Evolutionary conservation across 2,113 vertebrate species (phyloP).

Genomic region (Aegypius monachus): DNA sequence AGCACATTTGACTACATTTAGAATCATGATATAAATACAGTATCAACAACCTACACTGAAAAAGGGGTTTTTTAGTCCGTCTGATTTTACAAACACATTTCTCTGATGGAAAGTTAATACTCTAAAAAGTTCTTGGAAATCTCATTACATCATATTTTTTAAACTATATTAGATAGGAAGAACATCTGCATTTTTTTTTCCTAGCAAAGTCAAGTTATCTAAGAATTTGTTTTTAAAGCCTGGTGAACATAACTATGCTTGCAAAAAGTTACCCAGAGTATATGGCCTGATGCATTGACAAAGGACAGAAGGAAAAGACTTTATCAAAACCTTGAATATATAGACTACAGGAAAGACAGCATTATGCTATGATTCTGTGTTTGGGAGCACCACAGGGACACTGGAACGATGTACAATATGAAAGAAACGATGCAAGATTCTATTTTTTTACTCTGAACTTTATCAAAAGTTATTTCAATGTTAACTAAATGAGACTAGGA

Average conservation of each 20-base stretch:
- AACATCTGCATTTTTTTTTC: not conserved
- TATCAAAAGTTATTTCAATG: not conserved
- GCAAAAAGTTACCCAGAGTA: not conserved
- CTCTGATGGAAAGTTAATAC: not conserved
- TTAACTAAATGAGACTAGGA: not conserved
- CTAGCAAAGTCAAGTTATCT: not conserved
- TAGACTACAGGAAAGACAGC: not conserved
- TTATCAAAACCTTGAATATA: not conserved
- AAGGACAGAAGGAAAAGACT: not conserved
- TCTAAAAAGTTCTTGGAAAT: not conserved
- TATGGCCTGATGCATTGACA: not conserved
- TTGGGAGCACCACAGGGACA: not conserved
- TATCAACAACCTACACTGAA: not conserved
- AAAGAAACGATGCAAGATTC: not conserved
- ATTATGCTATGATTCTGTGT: not conserved
- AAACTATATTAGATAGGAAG: not conserved
- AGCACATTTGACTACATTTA: not conserved
- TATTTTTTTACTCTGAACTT: not conserved
- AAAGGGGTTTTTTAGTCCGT: rapidly evolving
- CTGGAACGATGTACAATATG: not conserved
- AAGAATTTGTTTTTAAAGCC: not conserved
- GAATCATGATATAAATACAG: not conserved
- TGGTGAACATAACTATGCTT: not conserved
- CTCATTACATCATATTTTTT: not conserved
- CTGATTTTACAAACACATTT: not conserved